Percentiles rank a stretch among this genome's conserved stretches.
Conservation (phyloP, 2,113 vertebrate species). For the Eulemur macaco region DNA sequence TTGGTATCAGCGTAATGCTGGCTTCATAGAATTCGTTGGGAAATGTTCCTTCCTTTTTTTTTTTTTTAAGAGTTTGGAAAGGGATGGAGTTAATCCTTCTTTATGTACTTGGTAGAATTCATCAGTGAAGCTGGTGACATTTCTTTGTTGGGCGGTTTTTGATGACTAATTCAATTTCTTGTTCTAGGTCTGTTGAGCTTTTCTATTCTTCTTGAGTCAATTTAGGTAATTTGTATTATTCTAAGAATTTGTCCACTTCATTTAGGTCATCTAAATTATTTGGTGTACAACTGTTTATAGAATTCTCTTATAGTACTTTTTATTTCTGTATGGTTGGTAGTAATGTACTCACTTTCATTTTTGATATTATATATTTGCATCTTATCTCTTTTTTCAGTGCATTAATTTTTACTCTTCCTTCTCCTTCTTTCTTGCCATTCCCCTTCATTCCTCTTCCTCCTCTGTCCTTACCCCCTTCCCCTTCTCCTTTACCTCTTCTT, state of each 20-base stretch:
- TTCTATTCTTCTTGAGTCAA: not conserved
- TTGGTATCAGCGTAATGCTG: not conserved
- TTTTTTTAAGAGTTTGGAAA: not conserved
- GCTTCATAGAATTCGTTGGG: not conserved
- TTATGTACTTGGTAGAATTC: not conserved
- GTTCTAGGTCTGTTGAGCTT: not conserved
- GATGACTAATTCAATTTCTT: not conserved
- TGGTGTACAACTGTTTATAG: not conserved
- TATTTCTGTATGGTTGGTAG: not conserved
- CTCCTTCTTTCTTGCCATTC: not conserved
- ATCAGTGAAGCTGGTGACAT: not conserved
- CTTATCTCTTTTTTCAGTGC: not conserved
- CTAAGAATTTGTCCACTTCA: not conserved
- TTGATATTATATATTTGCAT: not conserved
- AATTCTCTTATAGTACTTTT: not conserved
- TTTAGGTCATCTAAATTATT: not conserved
- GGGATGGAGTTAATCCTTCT: not conserved
- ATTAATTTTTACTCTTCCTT: not conserved
- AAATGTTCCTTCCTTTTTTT: not conserved
- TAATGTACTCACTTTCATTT: not conserved
- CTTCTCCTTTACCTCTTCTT: rapidly evolving
- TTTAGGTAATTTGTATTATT: not conserved
- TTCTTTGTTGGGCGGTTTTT: not conserved
- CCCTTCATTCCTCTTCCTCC: not conserved
- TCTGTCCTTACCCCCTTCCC: not conserved